phyloP scores from a whole-genome alignment of 1,140 invertebrate species.

The Drosophila sproati region DNA sequence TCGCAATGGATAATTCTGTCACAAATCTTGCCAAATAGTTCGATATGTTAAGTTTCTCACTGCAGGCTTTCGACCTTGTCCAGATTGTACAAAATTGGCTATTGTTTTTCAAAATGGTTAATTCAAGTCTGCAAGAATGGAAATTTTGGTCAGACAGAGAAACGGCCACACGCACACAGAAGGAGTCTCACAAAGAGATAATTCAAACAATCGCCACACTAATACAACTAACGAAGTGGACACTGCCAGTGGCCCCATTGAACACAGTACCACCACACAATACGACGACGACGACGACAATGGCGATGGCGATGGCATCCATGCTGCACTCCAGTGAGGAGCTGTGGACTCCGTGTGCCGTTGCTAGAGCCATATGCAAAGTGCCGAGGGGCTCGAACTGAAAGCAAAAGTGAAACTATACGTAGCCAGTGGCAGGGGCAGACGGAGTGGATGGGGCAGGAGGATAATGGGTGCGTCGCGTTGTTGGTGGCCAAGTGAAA shows the following conservation, averaged over 20 bases:
- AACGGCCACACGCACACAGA: not conserved
- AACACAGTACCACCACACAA: not conserved
- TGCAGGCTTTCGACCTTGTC: too few relatives aligned
- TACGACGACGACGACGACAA: constrained; percentile 15
- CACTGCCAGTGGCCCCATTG: constrained; percentile 31
- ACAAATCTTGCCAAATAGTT: too few relatives aligned
- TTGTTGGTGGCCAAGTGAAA: constrained; percentile 30
- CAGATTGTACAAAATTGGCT: too few relatives aligned
- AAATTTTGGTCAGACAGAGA: not conserved
- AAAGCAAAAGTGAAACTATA: constrained; percentile 82
- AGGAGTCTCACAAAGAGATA: not conserved
- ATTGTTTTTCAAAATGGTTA: not conserved
- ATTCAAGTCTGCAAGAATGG: not conserved
- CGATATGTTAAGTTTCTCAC: too few relatives aligned
- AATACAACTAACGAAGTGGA: constrained; percentile 82
- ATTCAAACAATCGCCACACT: constrained; percentile 45
- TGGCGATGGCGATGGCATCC: constrained; percentile 24
- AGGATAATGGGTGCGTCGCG: not conserved
- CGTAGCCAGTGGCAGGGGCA: constrained; percentile 16
- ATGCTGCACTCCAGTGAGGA: constrained; percentile 16
- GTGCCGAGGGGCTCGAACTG: constrained; percentile 38
- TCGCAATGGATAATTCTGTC: too few relatives aligned
- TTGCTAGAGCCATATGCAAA: constrained; percentile 56
- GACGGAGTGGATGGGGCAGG: not conserved
- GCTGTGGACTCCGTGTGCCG: not conserved